phyloP scores from a whole-genome alignment of 2,888 invertebrate genomes.

The Eretmocerus hayati region DNA sequence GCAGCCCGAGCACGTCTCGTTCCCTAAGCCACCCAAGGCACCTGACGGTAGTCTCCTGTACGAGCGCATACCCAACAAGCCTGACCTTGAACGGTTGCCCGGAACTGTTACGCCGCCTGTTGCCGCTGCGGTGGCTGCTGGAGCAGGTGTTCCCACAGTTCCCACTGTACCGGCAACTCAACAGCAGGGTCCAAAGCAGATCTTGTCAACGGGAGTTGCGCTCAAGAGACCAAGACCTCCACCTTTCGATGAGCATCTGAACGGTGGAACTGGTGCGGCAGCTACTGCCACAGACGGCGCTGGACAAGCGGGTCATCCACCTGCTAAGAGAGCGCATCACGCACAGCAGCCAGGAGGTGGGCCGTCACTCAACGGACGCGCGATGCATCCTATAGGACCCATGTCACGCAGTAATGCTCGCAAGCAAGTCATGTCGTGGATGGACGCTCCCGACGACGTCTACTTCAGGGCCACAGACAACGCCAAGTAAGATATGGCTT shows the following conservation, averaged over 20 bases:
- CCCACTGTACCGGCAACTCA: too few relatives aligned
- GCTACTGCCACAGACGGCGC: too few relatives aligned
- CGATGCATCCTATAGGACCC: conserved; percentile 50
- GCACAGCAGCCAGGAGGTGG: conserved; percentile 23
- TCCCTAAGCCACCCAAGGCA: conserved; percentile 86
- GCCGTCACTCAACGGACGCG: conserved; percentile 42
- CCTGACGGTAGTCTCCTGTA: conserved; percentile 83
- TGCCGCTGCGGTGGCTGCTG: conserved; percentile 26
- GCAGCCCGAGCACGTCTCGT: conserved; percentile 72
- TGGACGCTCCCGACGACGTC: conserved; percentile 96
- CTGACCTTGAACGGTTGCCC: conserved; percentile 63
- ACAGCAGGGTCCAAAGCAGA: too few relatives aligned
- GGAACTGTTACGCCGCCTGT: conserved; percentile 47
- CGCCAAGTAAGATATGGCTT: conserved; percentile 89
- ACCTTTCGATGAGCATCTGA: too few relatives aligned
- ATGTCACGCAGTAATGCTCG: conserved; percentile 68
- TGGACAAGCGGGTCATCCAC: conserved; percentile 56
- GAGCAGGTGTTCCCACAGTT: not conserved
- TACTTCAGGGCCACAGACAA: conserved; percentile 88
- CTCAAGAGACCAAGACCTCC: too few relatives aligned
- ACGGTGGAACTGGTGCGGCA: too few relatives aligned
- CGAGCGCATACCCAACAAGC: conserved; percentile 77
- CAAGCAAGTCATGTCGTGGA: conserved; percentile 94
- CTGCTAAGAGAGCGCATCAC: conserved; percentile 61
- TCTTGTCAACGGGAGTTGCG: too few relatives aligned